A percentile compares a stretch with the other conserved stretches of the same genome.
Evolutionary conservation across 2,797 vertebrate genomes (phyloP).

Genomic region (Eulemur rubriventer): DNA sequence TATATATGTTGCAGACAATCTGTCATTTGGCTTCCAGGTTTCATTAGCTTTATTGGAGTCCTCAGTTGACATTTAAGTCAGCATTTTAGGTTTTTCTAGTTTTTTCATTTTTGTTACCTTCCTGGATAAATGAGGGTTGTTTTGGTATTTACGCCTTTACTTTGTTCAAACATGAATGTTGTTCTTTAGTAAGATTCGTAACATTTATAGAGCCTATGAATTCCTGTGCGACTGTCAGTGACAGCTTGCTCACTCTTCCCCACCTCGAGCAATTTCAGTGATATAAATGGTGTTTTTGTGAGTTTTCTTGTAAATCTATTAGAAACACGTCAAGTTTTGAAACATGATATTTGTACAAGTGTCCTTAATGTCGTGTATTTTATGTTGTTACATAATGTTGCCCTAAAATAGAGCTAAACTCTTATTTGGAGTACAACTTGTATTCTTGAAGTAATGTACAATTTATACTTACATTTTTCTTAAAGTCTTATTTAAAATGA

Average conservation of each 20-base stretch:
- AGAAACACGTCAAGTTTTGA: background rate
- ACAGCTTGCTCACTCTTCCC: background rate
- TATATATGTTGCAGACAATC: background rate
- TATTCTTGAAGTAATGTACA: background rate
- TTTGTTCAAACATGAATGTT: background rate
- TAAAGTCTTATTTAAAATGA: conserved; percentile 31
- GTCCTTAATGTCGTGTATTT: background rate
- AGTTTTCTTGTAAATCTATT: background rate
- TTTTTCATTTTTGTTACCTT: background rate
- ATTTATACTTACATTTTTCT: background rate
- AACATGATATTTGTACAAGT: background rate
- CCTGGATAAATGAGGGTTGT: background rate
- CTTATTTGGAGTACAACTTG: background rate
- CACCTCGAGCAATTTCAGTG: background rate
- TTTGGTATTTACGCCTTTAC: background rate
- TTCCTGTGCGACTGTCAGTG: background rate
- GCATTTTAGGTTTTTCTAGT: background rate
- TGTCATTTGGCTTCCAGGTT: conserved; percentile 17
- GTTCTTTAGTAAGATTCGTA: background rate
- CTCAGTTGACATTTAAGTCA: background rate
- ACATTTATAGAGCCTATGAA: background rate
- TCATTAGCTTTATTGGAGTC: conserved; percentile 12
- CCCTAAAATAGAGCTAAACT: background rate
- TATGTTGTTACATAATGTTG: background rate
- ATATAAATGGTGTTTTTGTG: background rate